phyloP scores from a whole-genome alignment of 2,113 vertebrate genomes.

The Rutilus rutilus region DNA sequence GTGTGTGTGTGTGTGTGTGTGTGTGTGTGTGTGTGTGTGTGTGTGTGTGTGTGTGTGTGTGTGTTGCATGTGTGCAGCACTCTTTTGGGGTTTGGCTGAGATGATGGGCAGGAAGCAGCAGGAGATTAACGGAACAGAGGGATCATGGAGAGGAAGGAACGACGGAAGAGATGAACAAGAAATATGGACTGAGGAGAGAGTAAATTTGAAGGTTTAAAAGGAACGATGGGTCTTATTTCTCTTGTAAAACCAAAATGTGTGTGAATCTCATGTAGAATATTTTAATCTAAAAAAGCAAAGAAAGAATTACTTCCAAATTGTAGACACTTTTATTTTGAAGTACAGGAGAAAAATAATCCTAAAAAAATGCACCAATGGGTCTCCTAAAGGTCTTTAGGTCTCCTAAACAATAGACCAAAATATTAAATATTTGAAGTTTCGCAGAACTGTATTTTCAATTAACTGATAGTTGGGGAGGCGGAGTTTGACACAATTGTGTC shows the following conservation, averaged over 20 bases:
- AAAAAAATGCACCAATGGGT: too few species aligned
- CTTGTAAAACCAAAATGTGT: not conserved
- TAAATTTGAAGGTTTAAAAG: not conserved
- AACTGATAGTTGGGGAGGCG: too few species aligned
- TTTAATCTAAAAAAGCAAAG: too few species aligned
- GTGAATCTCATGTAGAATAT: not conserved
- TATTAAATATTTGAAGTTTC: too few species aligned
- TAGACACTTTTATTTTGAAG: too few species aligned
- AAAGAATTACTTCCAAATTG: too few species aligned
- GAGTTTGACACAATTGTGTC: too few species aligned
- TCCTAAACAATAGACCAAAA: too few species aligned
- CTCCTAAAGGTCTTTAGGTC: too few species aligned
- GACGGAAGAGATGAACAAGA: slow-evolving; percentile 48
- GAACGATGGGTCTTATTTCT: not conserved
- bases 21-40: slow-evolving; percentile 26
- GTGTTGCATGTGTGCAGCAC: too few species aligned
- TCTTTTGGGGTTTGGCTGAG: slow-evolving; percentile 61
- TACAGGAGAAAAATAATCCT: too few species aligned
- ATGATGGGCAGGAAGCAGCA: slow-evolving; percentile 58
- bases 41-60: slow-evolving; percentile 24
- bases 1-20: slow-evolving; percentile 37
- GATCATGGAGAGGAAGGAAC: slow-evolving; percentile 50
- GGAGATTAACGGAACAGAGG: slow-evolving; percentile 64
- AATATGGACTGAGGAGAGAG: slow-evolving; percentile 20
- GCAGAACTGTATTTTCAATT: too few species aligned